phyloP scores from a whole-genome alignment of 2,113 vertebrate species.

The Numenius arquata region DNA sequence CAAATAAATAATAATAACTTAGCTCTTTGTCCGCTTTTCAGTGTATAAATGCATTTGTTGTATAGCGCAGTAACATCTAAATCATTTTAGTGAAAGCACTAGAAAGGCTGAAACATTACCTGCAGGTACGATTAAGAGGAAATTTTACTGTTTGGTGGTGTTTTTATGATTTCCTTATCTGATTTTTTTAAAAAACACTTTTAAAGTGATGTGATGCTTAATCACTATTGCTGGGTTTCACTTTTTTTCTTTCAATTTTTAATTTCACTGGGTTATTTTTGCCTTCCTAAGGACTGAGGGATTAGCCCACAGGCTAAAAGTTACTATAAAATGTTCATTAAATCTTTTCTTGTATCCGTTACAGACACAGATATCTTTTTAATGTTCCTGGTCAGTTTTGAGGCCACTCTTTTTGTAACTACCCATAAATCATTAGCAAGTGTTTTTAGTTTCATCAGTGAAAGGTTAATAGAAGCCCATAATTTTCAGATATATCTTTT shows the following conservation, averaged over 20 bases:
- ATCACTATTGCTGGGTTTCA: not conserved
- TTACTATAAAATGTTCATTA: constrained; percentile 17
- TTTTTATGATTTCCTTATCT: not conserved
- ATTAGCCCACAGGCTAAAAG: not conserved
- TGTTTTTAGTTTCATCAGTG: constrained; percentile 65
- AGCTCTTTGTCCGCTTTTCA: not conserved
- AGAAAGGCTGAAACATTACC: constrained; percentile 17
- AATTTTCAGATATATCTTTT: constrained; percentile 51
- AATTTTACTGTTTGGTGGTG: not conserved
- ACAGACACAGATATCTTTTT: constrained; percentile 55
- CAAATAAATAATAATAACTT: constrained; percentile 44
- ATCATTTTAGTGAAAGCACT: constrained; percentile 25
- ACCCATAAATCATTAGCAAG: constrained; percentile 66
- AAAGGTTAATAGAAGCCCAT: constrained; percentile 68
- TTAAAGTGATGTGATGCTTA: not conserved
- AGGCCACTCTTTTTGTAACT: constrained; percentile 44
- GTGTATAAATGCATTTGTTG: not conserved
- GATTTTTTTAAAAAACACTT: not conserved
- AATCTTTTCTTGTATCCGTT: constrained; percentile 33
- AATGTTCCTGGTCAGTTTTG: constrained; percentile 54
- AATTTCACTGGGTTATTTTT: not conserved
- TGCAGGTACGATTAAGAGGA: not conserved
- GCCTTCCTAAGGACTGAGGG: not conserved
- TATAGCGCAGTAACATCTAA: not conserved
- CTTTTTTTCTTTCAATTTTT: not conserved